These are phyloP conservation scores for Eclectus roratus DNA, from an alignment of 2,113 vertebrate species.

Conservation along the genomic window DNA sequence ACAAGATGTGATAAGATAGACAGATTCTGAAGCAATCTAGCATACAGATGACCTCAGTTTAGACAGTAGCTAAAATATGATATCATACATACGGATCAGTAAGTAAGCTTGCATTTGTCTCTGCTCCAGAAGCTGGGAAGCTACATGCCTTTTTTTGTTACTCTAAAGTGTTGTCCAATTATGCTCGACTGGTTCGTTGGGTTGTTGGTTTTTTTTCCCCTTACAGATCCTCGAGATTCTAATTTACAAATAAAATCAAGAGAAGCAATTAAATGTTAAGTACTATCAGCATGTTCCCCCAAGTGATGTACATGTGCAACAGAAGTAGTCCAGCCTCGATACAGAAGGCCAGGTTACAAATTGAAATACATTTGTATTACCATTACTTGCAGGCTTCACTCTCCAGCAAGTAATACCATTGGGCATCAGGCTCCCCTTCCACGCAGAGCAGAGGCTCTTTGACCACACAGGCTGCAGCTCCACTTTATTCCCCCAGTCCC, in stretches of 20 bases:
- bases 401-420: not conserved
- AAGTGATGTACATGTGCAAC: constrained; percentile 44
- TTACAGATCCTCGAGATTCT: constrained; percentile 69
- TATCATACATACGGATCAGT: constrained; percentile 18
- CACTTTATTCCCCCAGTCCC: accelerated
- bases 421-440: not conserved
- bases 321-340: constrained; percentile 62
- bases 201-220: not conserved
- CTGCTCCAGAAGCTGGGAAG: constrained; percentile 7
- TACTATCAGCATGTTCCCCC: constrained; percentile 68
- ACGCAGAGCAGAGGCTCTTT: not conserved
- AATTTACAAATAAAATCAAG: constrained; percentile 78
- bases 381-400: not conserved
- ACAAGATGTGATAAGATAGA: constrained; percentile 61
- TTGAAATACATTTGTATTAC: constrained; percentile 31
- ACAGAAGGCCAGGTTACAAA: constrained; percentile 59
- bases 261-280: constrained; percentile 70
- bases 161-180: constrained; percentile 65
- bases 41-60: constrained; percentile 14
- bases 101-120: not conserved
- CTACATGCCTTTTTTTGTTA: not conserved
- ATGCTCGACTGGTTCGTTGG: constrained; percentile 7
- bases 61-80: constrained; percentile 18
- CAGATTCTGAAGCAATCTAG: constrained; percentile 37
- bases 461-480: accelerated